Base-by-base conservation (phyloP, 2,888 invertebrate species). In the Nomada ferruginata region DNA sequence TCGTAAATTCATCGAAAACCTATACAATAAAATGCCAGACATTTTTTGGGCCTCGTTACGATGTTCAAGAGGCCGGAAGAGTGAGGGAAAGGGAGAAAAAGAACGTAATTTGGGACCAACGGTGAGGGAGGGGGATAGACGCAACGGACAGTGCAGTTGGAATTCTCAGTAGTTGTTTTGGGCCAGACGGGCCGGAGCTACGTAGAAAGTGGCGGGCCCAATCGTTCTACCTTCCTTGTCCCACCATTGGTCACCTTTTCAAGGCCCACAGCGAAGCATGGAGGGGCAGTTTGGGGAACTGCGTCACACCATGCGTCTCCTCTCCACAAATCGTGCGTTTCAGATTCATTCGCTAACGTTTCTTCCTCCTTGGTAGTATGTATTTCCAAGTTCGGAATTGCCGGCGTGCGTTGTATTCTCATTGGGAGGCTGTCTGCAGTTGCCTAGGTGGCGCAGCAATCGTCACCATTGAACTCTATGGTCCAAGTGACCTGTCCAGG, bases 261-360 rank as follows among this genome's bases (percentile, higher is more conserved):
- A 76, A 81, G 84, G 80, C 75, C 82, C 76, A 44, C 15, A 13
- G 50, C 20, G 23, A 55, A 11, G 13, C 64, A 61, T 78, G 85
- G 89, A 60, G 84, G 88, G 90, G 87, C 85, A 90, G 90, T 92
- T 91, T 91, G 89, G 91, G 90, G 88, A 91, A 91, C 90, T 91
- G 90, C 91, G 91, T 90, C 90, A 90, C 86, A 88, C 76, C 20
- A 60, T 57, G 63, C 76, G 50, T 63, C 71, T 64, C 79, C 74
- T 73, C 50, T 53, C 63, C 42, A n/a, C 61, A 57, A 60, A 65
- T 57, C 72, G 68, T 42, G 57, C 71, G 60, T 71, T 26, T 42
- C 29, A 42, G 50, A 7, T 29, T 53, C 29, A 23, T 44, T 29
- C 20, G 23, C 53, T 10, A 72, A 23, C 53, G 59, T 36, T 60